Percentiles rank a stretch among this genome's conserved stretches.
These are phyloP conservation scores for Colletes collaris DNA, from an alignment of 2,888 invertebrate genomes.

Conservation along the genomic window DNA sequence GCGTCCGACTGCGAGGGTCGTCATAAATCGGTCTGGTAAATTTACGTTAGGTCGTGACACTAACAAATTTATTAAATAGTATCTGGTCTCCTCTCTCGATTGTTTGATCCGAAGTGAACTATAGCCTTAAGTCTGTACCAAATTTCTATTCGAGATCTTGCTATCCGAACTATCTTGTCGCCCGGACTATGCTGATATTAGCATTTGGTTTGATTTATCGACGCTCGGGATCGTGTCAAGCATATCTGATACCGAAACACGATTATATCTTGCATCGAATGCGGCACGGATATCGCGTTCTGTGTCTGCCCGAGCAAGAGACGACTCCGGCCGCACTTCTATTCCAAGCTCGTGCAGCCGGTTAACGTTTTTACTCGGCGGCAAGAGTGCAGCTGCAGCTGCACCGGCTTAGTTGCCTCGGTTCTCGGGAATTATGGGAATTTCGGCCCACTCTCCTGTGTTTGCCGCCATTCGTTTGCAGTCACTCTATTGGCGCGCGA, in stretches of 20 bases:
- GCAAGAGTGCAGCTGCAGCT: constrained; percentile 45
- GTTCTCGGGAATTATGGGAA: constrained; percentile 60
- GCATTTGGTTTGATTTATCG: constrained; percentile 8
- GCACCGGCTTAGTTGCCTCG: constrained; percentile 46
- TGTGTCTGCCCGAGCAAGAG: constrained; percentile 5
- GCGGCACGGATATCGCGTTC: background rate
- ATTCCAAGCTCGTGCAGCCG: constrained; percentile 48
- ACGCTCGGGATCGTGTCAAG: constrained; percentile 2
- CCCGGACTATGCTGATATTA: background rate
- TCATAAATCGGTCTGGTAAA: too few relatives aligned
- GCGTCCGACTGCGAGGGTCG: too few relatives aligned
- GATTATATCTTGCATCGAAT: constrained; percentile 14
- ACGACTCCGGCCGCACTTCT: constrained; percentile 13
- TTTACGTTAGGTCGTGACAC: too few relatives aligned
- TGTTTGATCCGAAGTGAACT: too few relatives aligned
- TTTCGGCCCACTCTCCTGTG: constrained; percentile 12
- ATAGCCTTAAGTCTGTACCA: too few relatives aligned
- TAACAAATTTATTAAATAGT: too few relatives aligned
- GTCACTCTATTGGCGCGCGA: too few relatives aligned
- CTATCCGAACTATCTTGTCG: constrained; percentile 2
- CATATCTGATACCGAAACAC: constrained; percentile 8
- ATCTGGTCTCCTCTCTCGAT: too few relatives aligned
- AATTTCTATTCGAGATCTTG: background rate
- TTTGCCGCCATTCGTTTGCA: constrained; percentile 8
- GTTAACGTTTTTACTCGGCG: constrained; percentile 58